Base-by-base conservation (phyloP, 1,140 invertebrate genomes). In the Aphis gossypii region DNA sequence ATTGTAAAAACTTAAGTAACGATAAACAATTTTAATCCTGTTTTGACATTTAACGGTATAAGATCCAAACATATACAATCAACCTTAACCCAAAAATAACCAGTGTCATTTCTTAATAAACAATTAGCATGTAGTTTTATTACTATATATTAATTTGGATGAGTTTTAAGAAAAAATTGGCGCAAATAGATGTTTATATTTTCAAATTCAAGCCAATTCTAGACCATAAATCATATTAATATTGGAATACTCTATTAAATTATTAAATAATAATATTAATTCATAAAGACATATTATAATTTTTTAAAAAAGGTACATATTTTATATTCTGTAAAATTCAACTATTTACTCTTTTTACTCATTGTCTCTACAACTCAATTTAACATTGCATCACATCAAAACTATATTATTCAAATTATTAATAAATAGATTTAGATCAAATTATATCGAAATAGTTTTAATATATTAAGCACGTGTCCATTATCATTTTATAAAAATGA, bases 11-110 rank as follows among this genome's bases (percentile, higher is more conserved):
- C 60, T 76, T 18, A 76, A n/a, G 4, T 76, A 18, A 76, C 0
- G 14, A 76, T 7, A 76, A 76, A 76, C 6, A 76, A n/a, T 68
- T 18, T n/a, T 18, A n/a, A n/a, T 68, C 60, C 30, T n/a, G 56
- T 30, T 9, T n/a, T n/a, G 30, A 76, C 14, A n/a, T 5, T 30
- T 76, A 14, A 20, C 30, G n/a, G 60, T 76, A 76, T 76, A 14
- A 76, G n/a, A 76, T 76, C 7, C 35, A 83, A 38, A 38, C 76
- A 23, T 83, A 76, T 30, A 25, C 41, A 48, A n/a, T 88, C 30
- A 88, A 88, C 46, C 86, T 88, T 88, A 88, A 88, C 86, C 86
- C n/a, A 88, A 88, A 48, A 25, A 48, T 76, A 88, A 88, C 1
- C n/a, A 51, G 30, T 87, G 44, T 18, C 46, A 48, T 35, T 51